These are phyloP conservation scores for Aphrophora alni DNA, from an alignment of 2,888 invertebrate species.

Conservation along the genomic window DNA sequence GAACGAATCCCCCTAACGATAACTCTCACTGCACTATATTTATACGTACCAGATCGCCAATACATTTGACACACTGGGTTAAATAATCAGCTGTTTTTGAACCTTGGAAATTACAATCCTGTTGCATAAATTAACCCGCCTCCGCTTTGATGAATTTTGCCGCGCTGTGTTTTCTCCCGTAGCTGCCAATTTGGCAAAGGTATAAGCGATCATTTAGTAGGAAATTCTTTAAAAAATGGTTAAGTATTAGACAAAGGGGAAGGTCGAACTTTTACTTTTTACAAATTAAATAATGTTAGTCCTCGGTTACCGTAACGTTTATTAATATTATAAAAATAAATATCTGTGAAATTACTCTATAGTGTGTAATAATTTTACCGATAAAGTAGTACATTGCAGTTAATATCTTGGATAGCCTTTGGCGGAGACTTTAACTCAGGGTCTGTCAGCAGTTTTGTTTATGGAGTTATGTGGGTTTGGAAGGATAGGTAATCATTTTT, in stretches of 20 bases:
- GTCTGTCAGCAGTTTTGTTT: background rate
- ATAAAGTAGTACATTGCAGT: background rate
- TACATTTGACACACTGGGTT: background rate
- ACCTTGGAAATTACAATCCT: background rate
- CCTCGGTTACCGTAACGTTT: background rate
- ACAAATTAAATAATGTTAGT: background rate
- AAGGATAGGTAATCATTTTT: too few relatives aligned
- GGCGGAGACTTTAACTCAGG: background rate
- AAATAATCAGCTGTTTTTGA: conserved; percentile 2
- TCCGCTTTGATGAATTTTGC: background rate
- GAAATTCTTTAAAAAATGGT: too few relatives aligned
- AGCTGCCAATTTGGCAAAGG: background rate
- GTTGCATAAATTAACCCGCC: background rate
- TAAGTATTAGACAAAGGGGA: background rate
- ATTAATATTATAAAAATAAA: background rate
- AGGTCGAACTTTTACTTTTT: background rate
- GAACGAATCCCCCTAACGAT: background rate
- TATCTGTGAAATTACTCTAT: background rate
- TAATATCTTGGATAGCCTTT: background rate
- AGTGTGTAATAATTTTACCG: background rate
- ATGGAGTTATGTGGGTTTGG: background rate
- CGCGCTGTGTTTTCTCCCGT: background rate
- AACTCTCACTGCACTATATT: background rate
- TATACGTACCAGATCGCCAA: background rate
- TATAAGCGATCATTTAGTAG: background rate